Evolutionary conservation across 2,797 vertebrate genomes (phyloP).

Genomic region (Distichodus sexfasciatus): DNA sequence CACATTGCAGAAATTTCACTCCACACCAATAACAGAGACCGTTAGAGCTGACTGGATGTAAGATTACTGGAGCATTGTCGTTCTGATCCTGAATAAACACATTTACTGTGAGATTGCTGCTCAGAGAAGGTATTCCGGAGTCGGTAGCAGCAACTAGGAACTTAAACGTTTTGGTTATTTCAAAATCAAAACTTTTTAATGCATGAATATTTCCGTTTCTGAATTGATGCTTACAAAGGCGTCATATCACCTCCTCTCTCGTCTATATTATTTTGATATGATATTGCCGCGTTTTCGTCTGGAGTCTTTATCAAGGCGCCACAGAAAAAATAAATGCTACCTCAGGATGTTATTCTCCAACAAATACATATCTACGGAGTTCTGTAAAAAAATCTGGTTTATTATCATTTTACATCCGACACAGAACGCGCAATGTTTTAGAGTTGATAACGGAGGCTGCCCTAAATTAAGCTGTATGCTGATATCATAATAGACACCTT

Average conservation of each 20-base stretch:
- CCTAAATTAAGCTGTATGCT: constrained; percentile 46
- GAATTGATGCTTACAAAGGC: constrained; percentile 9
- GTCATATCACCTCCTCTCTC: not conserved
- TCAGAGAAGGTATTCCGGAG: constrained; percentile 45
- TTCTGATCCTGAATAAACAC: constrained; percentile 60
- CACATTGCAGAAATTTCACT: constrained; percentile 44
- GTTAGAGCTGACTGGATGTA: constrained; percentile 51
- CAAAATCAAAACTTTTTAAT: constrained; percentile 7
- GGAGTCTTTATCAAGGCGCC: constrained; percentile 26
- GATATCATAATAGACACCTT: too few relatives aligned
- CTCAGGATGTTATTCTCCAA: constrained; percentile 35
- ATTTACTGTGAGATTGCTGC: constrained; percentile 48
- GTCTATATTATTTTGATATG: constrained; percentile 2
- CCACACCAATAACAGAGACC: constrained; percentile 40
- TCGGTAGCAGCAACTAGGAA: constrained; percentile 47
- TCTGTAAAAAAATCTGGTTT: constrained; percentile 38
- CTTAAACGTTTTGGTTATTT: not conserved
- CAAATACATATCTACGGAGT: constrained; percentile 9
- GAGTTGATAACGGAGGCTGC: constrained; percentile 33
- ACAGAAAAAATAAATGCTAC: constrained; percentile 39
- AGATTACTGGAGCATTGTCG: constrained; percentile 56
- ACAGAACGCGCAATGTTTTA: constrained; percentile 40
- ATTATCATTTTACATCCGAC: constrained; percentile 52
- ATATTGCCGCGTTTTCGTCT: constrained; percentile 1
- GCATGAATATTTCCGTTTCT: not conserved